Conservation (phyloP, 2,888 invertebrate species). For the Caradrina kadenii region DNA sequence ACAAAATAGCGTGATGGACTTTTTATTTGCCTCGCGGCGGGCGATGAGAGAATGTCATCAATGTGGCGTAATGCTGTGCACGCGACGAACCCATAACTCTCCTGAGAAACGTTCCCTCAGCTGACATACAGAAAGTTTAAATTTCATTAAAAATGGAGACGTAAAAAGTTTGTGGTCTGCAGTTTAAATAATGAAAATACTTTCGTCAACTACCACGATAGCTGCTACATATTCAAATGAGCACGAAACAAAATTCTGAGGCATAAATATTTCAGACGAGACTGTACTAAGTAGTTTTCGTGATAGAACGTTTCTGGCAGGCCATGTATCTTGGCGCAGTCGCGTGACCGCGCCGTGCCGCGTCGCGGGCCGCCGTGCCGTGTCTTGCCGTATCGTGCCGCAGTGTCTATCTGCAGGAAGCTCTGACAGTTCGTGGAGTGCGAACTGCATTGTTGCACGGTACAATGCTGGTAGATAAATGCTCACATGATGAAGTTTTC, state of each 20-base stretch:
- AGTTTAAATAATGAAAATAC: conserved; percentile 62
- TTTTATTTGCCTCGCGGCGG: conserved; percentile 16
- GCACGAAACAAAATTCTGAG: conserved; percentile 55
- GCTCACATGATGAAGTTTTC: conserved; percentile 60
- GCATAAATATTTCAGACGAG: conserved; percentile 56
- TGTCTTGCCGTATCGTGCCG: conserved; percentile 51
- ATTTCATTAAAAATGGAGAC: conserved; percentile 54
- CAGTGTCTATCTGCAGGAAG: conserved; percentile 64
- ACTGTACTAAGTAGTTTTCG: conserved; percentile 53
- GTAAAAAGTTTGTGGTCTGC: conserved; percentile 49
- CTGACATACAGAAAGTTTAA: conserved; percentile 51
- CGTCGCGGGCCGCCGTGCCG: conserved; percentile 16
- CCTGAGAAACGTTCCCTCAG: conserved; percentile 29
- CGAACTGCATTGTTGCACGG: conserved; percentile 65
- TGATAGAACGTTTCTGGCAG: conserved; percentile 60
- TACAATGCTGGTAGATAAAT: conserved; percentile 59
- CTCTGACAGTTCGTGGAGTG: conserved; percentile 62
- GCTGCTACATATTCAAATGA: conserved; percentile 58
- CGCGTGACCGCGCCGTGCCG: conserved; percentile 25
- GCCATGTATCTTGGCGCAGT: conserved; percentile 53
- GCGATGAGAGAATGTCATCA: conserved; percentile 29
- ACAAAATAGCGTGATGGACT: conserved; percentile 3
- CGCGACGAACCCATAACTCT: conserved; percentile 42
- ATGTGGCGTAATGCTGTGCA: conserved; percentile 43
- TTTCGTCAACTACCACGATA: conserved; percentile 53